These are phyloP conservation scores for Drosophila tropicalis DNA, from an alignment of 1,140 invertebrate genomes.

Conservation along the genomic window DNA sequence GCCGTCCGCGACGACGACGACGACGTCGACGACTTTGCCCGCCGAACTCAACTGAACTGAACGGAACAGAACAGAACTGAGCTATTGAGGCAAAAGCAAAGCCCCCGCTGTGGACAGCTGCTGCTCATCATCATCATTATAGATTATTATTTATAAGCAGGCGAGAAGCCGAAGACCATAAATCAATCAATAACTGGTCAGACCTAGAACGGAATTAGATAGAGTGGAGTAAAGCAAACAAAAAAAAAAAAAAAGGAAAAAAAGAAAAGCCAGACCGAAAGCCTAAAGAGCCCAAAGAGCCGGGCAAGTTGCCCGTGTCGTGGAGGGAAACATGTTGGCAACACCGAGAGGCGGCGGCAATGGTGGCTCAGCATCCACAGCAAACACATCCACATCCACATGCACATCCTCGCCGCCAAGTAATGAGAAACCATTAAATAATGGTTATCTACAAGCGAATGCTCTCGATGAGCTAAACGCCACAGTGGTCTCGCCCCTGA, in stretches of 20 bases:
- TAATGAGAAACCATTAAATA: slow-evolving; percentile 56
- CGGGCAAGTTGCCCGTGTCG: slow-evolving; percentile 10
- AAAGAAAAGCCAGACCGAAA: neutral
- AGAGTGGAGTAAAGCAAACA: neutral
- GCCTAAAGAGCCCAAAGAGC: neutral
- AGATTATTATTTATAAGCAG: slow-evolving; percentile 12
- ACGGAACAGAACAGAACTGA: slow-evolving; percentile 9
- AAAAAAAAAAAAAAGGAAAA: neutral
- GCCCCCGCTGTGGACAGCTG: slow-evolving; percentile 20
- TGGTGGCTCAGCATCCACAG: slow-evolving; percentile 30
- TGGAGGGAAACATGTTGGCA: slow-evolving; percentile 43
- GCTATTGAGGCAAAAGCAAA: neutral
- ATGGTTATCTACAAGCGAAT: slow-evolving; percentile 70
- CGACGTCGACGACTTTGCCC: slow-evolving; percentile 33
- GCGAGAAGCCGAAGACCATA: slow-evolving; percentile 1
- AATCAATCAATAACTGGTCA: slow-evolving; percentile 19
- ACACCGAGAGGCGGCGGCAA: slow-evolving; percentile 29
- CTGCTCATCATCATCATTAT: slow-evolving; percentile 8
- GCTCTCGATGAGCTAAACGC: slow-evolving; percentile 59
- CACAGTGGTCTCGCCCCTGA: slow-evolving; percentile 62
- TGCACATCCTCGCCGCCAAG: slow-evolving; percentile 3
- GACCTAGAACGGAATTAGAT: slow-evolving; percentile 2
- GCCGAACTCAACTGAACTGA: slow-evolving; percentile 23
- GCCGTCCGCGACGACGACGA: slow-evolving; percentile 27
- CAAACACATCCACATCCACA: slow-evolving; percentile 14